Evolutionary conservation across 2,113 vertebrate species (phyloP).

Genomic region (Cyprinodon variegatus): DNA sequence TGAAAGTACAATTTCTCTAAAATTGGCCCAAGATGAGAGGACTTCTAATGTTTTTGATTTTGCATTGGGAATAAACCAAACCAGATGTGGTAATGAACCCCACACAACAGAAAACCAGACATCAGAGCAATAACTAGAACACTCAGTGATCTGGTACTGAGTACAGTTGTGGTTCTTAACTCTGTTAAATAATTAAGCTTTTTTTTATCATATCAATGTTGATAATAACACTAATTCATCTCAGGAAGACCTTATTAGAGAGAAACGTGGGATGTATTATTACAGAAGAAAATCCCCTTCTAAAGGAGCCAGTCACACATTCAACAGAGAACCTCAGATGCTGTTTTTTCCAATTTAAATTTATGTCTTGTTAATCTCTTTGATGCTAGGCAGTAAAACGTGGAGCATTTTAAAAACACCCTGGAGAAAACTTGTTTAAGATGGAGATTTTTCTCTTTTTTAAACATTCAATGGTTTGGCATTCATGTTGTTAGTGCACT

Average conservation of each 20-base stretch:
- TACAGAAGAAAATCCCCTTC: conserved; percentile 33
- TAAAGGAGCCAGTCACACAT: conserved; percentile 40
- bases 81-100: conserved; percentile 62
- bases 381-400: conserved; percentile 59
- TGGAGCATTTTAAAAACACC: conserved; percentile 41
- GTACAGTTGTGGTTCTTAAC: conserved; percentile 28
- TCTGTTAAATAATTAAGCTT: conserved; percentile 27
- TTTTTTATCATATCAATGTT: conserved; percentile 8
- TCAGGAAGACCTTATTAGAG: neutral
- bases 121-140: conserved; percentile 37
- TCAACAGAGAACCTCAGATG: conserved; percentile 33
- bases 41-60: conserved; percentile 54
- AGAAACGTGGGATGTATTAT: conserved; percentile 5
- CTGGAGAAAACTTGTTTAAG: conserved; percentile 53
- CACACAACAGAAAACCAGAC: conserved; percentile 56
- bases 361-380: conserved; percentile 69
- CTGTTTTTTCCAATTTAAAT: conserved; percentile 70
- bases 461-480: conserved; percentile 30
- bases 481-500: conserved; percentile 45
- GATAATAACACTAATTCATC: conserved; percentile 8
- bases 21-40: conserved; percentile 55
- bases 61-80: conserved; percentile 41
- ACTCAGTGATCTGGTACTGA: conserved; percentile 45
- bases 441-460: conserved; percentile 16
- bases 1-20: conserved; percentile 38